Conservation (phyloP, 1,140 invertebrate species). For the Cherax destructor region DNA sequence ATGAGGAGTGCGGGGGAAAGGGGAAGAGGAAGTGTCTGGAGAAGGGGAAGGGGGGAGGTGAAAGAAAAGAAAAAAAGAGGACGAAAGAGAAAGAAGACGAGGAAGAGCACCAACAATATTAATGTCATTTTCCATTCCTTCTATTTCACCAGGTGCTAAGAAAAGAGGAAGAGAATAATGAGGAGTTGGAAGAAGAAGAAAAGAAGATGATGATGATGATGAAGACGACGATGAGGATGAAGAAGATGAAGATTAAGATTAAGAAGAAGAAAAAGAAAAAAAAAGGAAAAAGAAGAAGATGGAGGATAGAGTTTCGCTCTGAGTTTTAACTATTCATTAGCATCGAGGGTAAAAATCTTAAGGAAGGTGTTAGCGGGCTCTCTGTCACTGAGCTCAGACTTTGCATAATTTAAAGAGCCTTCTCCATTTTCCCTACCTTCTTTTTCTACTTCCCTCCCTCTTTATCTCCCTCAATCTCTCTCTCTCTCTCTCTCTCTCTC, state of each 20-base stretch:
- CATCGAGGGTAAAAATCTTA: not conserved
- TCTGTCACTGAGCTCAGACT: conserved; percentile 1
- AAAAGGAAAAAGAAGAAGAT: not conserved
- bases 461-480: not conserved
- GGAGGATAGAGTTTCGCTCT: not conserved
- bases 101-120: not conserved
- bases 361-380: not conserved
- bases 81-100: not conserved
- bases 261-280: not conserved
- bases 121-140: no score
- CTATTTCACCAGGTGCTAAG: not conserved
- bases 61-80: not conserved
- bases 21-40: not conserved
- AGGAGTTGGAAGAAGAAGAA: not conserved
- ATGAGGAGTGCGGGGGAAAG: not conserved
- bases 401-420: conserved; percentile 7
- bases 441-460: not conserved
- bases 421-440: not conserved
- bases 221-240: no score
- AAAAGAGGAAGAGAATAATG: not conserved
- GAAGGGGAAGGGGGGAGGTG: no score
- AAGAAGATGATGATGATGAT: no score
- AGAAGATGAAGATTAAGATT: no score
- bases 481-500: not conserved
- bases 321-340: conserved; percentile 9